Percentiles rank a stretch among this genome's conserved stretches.
Evolutionary conservation across 2,888 invertebrate species (phyloP).

Genomic region (Galeruca laticollis): DNA sequence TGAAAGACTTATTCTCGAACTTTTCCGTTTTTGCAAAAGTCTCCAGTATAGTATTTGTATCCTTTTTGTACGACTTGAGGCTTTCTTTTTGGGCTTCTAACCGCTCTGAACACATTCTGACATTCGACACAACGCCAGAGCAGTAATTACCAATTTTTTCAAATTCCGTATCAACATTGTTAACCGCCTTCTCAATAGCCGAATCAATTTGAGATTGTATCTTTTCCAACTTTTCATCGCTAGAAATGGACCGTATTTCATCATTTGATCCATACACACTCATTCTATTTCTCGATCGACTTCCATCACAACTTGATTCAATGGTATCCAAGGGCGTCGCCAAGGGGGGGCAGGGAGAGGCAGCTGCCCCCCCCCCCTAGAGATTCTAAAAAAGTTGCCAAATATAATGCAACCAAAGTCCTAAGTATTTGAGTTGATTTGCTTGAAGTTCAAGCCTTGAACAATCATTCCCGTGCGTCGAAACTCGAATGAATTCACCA

Average conservation of each 20-base stretch:
- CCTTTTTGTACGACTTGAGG: constrained; percentile 66
- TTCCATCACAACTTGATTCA: not conserved
- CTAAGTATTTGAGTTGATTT: too few species aligned
- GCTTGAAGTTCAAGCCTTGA: too few species aligned
- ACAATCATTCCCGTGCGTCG: too few species aligned
- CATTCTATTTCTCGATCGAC: not conserved
- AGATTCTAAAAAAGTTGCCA: too few species aligned
- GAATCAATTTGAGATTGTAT: constrained; percentile 48
- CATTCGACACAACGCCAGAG: constrained; percentile 55
- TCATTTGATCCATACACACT: not conserved
- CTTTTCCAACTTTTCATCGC: constrained; percentile 44
- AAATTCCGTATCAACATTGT: constrained; percentile 53
- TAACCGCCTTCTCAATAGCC: constrained; percentile 54
- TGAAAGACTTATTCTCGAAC: constrained; percentile 65
- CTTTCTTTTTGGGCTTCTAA: constrained; percentile 70
- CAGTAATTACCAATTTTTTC: constrained; percentile 58
- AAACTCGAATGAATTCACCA: too few species aligned
- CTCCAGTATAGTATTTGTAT: constrained; percentile 68
- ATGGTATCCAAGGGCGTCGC: too few species aligned
- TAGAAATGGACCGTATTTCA: constrained; percentile 27
- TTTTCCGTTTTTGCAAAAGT: constrained; percentile 69
- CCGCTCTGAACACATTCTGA: constrained; percentile 53
- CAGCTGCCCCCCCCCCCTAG: too few species aligned
- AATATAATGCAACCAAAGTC: too few species aligned
- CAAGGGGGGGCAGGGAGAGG: too few species aligned